phyloP scores from a whole-genome alignment of 2,888 invertebrate genomes.

The Eupithecia insigniata region DNA sequence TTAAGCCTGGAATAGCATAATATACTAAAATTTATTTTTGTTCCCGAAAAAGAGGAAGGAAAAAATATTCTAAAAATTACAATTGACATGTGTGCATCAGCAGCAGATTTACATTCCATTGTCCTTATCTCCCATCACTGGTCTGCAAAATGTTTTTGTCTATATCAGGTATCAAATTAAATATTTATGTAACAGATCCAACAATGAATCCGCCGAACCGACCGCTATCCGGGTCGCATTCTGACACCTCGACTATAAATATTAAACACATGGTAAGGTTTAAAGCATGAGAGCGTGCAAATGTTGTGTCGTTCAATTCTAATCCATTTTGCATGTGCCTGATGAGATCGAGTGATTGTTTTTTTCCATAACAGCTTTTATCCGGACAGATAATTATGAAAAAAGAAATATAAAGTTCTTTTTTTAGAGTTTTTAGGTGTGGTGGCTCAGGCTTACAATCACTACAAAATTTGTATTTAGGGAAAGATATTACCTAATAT shows the following conservation, averaged over 20 bases:
- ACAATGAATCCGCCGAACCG: slow-evolving; percentile 59
- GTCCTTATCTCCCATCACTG: background rate
- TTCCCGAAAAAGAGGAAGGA: background rate
- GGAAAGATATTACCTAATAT: too few relatives aligned
- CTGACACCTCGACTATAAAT: slow-evolving; percentile 86
- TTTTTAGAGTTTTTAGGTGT: too few relatives aligned
- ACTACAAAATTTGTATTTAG: too few relatives aligned
- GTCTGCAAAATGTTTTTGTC: background rate
- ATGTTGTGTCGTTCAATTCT: slow-evolving; percentile 20
- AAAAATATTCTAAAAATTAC: background rate
- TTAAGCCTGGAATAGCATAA: background rate
- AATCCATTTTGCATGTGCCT: background rate
- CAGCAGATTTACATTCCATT: background rate
- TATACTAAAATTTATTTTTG: too few relatives aligned
- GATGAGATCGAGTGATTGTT: background rate
- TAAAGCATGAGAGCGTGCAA: slow-evolving; percentile 23
- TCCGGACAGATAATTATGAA: background rate
- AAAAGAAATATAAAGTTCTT: too few relatives aligned
- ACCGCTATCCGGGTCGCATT: slow-evolving; percentile 83
- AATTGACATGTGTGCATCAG: background rate
- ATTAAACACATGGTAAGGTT: slow-evolving; percentile 82
- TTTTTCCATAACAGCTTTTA: background rate
- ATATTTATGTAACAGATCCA: slow-evolving; percentile 53
- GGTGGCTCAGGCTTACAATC: too few relatives aligned
- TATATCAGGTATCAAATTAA: background rate